A percentile compares a stretch with the other conserved stretches of the same genome.
phyloP scores from a whole-genome alignment of 2,888 invertebrate genomes.

The Smittia aterrima region DNA sequence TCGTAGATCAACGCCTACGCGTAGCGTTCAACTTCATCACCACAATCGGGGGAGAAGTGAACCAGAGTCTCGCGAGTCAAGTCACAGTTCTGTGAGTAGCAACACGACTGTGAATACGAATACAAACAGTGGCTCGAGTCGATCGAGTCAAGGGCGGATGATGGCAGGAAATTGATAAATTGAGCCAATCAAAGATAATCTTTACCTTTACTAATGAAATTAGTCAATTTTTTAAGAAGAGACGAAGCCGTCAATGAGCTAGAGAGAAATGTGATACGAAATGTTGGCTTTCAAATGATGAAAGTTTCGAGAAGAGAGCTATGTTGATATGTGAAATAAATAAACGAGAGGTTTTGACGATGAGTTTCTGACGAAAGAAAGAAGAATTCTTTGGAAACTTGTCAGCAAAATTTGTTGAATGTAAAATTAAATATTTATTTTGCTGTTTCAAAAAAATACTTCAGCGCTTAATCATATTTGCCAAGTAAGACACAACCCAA shows the following conservation, averaged over 20 bases:
- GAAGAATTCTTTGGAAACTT: not conserved
- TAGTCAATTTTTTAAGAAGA: constrained; percentile 21
- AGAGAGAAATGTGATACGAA: not conserved
- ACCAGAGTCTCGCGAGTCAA: constrained; percentile 18
- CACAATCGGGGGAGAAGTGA: constrained; percentile 18
- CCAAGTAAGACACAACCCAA: constrained; percentile 49
- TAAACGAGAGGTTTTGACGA: not conserved
- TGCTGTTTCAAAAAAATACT: not conserved
- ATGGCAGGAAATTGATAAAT: constrained; percentile 33
- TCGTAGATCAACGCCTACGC: constrained; percentile 18
- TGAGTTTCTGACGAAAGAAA: not conserved
- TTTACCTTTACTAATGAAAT: not conserved
- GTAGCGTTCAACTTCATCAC: constrained; percentile 24
- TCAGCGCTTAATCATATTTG: constrained; percentile 45
- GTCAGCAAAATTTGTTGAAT: not conserved
- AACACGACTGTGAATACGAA: not conserved
- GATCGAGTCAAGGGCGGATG: constrained; percentile 30
- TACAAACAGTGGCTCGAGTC: not conserved
- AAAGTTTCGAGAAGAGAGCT: too few species aligned
- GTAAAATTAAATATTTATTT: not conserved
- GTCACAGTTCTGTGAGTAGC: constrained; percentile 23
- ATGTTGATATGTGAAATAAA: not conserved
- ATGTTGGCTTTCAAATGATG: not conserved
- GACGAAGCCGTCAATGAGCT: not conserved
- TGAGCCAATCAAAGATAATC: not conserved